A percentile compares a stretch with the other conserved stretches of the same genome.
Evolutionary conservation across 2,113 vertebrate genomes (phyloP).

Genomic region (Megatriorchis doriae): DNA sequence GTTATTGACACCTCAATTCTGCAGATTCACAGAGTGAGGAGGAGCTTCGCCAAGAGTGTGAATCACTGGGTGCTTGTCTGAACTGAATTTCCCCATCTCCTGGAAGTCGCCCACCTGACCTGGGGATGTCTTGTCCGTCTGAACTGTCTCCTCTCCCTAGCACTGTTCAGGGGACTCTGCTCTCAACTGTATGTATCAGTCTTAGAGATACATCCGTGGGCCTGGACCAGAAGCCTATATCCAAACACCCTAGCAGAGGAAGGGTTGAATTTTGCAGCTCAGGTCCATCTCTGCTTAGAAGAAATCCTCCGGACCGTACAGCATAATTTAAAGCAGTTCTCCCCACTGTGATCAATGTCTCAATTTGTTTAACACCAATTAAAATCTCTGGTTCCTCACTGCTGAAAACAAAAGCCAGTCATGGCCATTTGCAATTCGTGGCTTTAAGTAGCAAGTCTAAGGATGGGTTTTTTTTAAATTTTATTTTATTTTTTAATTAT

Average conservation of each 20-base stretch:
- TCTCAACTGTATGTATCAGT: conserved; percentile 54
- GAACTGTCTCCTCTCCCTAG: conserved; percentile 60
- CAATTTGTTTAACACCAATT: conserved; percentile 53
- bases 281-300: conserved; percentile 65
- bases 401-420: conserved; percentile 45
- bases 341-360: conserved; percentile 63
- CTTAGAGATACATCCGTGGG: conserved; percentile 29
- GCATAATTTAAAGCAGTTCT: conserved; percentile 53
- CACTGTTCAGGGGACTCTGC: conserved; percentile 62
- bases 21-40: conserved; percentile 51
- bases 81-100: conserved; percentile 42
- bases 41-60: neutral
- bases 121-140: conserved; percentile 47
- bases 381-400: conserved; percentile 61
- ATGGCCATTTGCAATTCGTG: conserved; percentile 61
- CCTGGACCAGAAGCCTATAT: conserved; percentile 63
- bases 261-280: conserved; percentile 64
- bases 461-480: conserved; percentile 23
- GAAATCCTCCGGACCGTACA: conserved; percentile 32
- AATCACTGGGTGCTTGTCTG: conserved; percentile 62
- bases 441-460: conserved; percentile 77
- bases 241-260: conserved; percentile 54
- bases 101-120: conserved; percentile 19
- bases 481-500: conserved; percentile 74
- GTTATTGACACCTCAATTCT: conserved; percentile 31